Evolutionary conservation across 2,888 invertebrate genomes (phyloP).

Genomic region (Leptopterna dolabrata): DNA sequence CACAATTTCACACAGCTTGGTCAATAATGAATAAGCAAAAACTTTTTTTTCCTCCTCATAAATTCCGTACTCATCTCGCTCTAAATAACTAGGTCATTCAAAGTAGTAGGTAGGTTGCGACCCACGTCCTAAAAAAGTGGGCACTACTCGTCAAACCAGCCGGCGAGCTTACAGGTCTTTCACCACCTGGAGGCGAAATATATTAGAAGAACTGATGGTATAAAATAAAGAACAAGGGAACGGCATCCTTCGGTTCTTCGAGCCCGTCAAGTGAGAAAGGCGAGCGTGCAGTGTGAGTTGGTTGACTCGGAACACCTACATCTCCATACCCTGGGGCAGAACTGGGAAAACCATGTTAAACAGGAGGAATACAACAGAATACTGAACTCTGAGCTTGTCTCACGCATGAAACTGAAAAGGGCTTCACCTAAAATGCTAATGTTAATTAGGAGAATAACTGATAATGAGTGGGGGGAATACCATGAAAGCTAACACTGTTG

Average conservation of each 20-base stretch:
- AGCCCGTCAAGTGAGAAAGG: neutral
- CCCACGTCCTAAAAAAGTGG: constrained; percentile 10
- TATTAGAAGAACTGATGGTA: constrained; percentile 45
- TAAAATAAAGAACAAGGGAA: constrained; percentile 25
- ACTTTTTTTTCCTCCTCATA: neutral
- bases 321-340: neutral
- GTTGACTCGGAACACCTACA: neutral
- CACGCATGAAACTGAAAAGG: neutral
- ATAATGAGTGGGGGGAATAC: neutral
- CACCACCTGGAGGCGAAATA: constrained; percentile 37
- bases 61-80: neutral
- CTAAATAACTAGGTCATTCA: neutral
- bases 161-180: constrained; percentile 7
- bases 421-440: neutral
- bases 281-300: neutral
- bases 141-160: neutral
- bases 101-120: neutral
- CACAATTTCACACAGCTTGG: neutral
- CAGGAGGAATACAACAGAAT: neutral
- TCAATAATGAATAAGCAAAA: neutral
- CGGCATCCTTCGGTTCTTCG: neutral
- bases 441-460: neutral
- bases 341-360: neutral
- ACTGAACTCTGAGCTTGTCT: neutral
- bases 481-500: neutral